These are phyloP conservation scores for Valencia hispanica DNA, from an alignment of 2,797 vertebrate genomes.

Conservation along the genomic window DNA sequence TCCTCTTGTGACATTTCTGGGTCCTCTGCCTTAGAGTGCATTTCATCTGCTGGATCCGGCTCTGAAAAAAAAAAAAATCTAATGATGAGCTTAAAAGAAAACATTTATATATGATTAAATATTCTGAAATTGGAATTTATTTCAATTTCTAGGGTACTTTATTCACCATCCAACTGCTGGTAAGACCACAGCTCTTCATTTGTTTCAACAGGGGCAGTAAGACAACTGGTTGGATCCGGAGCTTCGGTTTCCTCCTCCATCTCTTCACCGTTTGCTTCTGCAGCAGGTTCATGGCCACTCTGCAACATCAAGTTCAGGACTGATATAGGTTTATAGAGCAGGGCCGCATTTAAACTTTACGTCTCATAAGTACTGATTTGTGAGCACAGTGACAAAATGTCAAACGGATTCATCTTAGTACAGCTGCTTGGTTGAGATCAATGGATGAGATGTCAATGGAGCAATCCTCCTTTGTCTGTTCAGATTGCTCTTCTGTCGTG, in stretches of 20 bases:
- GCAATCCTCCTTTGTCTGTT: slow-evolving; percentile 33
- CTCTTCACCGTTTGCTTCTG: slow-evolving; percentile 42
- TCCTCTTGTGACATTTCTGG: slow-evolving; percentile 33
- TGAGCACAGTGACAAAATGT: neutral
- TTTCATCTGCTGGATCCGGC: slow-evolving; percentile 35
- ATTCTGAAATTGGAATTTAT: neutral
- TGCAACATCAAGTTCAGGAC: slow-evolving; percentile 22
- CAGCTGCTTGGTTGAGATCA: slow-evolving; percentile 46
- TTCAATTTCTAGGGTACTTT: neutral
- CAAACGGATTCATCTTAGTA: slow-evolving; percentile 3
- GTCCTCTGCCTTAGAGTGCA: slow-evolving; percentile 34
- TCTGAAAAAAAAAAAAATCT: slow-evolving; percentile 44
- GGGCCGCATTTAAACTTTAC: neutral
- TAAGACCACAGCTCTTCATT: slow-evolving; percentile 23
- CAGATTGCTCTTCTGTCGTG: slow-evolving; percentile 33
- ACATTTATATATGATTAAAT: neutral
- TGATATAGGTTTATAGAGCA: neutral
- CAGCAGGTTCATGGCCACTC: slow-evolving; percentile 27
- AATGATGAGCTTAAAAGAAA: neutral
- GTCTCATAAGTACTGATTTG: neutral
- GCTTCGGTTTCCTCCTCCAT: slow-evolving; percentile 32
- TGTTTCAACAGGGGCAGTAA: slow-evolving; percentile 28
- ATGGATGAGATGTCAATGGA: slow-evolving; percentile 45
- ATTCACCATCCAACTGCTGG: slow-evolving; percentile 48
- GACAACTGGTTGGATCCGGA: slow-evolving; percentile 20